Base-by-base conservation (phyloP, 2,888 invertebrate genomes). In the Rhodophaea formosa region DNA sequence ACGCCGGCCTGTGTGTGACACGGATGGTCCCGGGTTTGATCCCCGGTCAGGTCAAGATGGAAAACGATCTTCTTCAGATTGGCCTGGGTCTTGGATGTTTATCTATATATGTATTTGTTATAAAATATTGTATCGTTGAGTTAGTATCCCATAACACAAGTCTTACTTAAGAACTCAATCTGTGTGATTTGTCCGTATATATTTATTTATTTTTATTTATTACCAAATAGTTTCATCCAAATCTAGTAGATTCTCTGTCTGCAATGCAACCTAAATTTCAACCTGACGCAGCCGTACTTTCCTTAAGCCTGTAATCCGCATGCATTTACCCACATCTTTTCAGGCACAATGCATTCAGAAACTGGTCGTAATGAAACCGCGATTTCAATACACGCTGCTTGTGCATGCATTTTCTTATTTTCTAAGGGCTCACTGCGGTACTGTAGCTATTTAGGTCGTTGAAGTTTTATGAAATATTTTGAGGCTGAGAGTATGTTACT, bases 301-400 rank as follows among this genome's bases (percentile, higher is more conserved):
- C 35, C 51, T 51, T 35, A 51, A 51, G 51, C 51, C 51, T 16
- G 51, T 51, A 51, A 51, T 51, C 51, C 51, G 39, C 51, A 35
- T 51, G 51, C 51, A 51, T 51, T 51, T 35, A 51, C 51, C 17
- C 35, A 35, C 51, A 51, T 51, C 51, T 51, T 51, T 51, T 51
- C 51, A 51, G 32, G 35, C 51, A 51, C 51, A 51, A 51, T 51
- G 35, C 51, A 51, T 51, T 51, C 51, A 35, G 51, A 35, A 51
- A 35, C 51, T 30, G 30, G 5, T 51, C 35, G 51, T 51, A 35
- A 51, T 51, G 51, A 51, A 51, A 51, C 51, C 16, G 35, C 51
- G 35, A 17, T 51, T 51, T 51, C 51, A 51, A 51, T 51, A 51
- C 32, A 51, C 3, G 47, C 23, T 8, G 8, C 16, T 17, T 35